Conservation (phyloP, 2,113 vertebrate species). For the Capricornis sumatraensis region DNA sequence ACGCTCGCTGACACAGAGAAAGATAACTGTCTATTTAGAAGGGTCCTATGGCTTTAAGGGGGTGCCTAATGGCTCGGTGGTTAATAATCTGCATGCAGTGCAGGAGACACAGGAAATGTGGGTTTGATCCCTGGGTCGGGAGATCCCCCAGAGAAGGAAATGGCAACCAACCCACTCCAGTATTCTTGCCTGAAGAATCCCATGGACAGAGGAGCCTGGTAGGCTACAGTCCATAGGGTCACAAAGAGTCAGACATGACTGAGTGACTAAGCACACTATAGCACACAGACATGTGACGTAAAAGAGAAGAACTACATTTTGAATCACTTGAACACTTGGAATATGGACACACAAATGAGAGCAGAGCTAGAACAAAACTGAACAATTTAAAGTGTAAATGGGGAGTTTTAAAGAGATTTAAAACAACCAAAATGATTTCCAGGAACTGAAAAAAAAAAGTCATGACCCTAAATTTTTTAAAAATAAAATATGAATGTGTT, state of each 20-base stretch:
- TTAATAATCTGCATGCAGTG: background rate
- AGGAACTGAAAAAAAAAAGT: background rate
- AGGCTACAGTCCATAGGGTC: background rate
- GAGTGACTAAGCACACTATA: background rate
- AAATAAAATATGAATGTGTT: background rate
- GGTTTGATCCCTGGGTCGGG: background rate
- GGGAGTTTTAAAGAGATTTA: background rate
- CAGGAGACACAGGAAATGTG: background rate
- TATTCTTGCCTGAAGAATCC: background rate
- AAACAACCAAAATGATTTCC: background rate
- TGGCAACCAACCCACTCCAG: background rate
- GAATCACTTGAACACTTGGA: background rate
- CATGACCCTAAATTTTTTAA: background rate
- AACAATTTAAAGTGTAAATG: background rate
- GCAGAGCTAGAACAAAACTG: background rate
- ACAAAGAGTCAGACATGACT: background rate
- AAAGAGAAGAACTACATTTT: background rate
- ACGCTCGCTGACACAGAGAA: background rate
- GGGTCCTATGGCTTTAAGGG: background rate
- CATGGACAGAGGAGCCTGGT: background rate
- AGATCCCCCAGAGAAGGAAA: background rate
- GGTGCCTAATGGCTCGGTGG: accelerated
- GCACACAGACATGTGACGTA: background rate
- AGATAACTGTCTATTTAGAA: background rate
- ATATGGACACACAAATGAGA: background rate